These are phyloP conservation scores for Barnardius zonarius DNA, from an alignment of 2,113 vertebrate species.

Conservation along the genomic window DNA sequence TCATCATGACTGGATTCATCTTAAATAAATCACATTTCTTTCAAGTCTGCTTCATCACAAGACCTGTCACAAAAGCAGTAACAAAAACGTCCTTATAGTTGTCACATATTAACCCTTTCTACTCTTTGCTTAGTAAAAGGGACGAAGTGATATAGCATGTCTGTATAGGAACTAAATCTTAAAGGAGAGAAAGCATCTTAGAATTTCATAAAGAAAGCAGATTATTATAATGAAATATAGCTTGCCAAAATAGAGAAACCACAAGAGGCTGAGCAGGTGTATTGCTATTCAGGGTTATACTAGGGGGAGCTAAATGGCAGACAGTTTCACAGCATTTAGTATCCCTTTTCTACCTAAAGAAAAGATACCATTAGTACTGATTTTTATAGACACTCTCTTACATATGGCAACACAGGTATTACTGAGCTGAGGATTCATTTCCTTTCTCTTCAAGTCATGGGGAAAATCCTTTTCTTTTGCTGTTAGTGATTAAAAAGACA, in stretches of 20 bases:
- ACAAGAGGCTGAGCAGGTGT: neutral
- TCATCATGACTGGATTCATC: neutral
- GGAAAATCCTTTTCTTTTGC: neutral
- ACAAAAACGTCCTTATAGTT: neutral
- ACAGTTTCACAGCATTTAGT: neutral
- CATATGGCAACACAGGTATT: neutral
- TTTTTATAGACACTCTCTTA: neutral
- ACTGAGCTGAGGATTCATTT: neutral
- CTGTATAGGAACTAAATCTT: neutral
- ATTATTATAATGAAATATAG: neutral
- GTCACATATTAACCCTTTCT: neutral
- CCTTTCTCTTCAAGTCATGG: neutral
- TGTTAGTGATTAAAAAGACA: neutral
- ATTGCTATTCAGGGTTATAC: neutral
- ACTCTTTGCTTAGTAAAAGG: neutral
- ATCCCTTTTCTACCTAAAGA: neutral
- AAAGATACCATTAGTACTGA: neutral
- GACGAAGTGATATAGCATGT: neutral
- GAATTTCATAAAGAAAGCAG: neutral
- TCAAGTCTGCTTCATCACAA: neutral
- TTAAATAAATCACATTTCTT: neutral
- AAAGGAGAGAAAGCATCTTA: neutral
- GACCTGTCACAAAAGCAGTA: neutral
- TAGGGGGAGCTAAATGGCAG: neutral
- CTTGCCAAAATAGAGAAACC: neutral